Evolutionary conservation across 2,888 invertebrate genomes (phyloP).

Genomic region (Pecten maximus): DNA sequence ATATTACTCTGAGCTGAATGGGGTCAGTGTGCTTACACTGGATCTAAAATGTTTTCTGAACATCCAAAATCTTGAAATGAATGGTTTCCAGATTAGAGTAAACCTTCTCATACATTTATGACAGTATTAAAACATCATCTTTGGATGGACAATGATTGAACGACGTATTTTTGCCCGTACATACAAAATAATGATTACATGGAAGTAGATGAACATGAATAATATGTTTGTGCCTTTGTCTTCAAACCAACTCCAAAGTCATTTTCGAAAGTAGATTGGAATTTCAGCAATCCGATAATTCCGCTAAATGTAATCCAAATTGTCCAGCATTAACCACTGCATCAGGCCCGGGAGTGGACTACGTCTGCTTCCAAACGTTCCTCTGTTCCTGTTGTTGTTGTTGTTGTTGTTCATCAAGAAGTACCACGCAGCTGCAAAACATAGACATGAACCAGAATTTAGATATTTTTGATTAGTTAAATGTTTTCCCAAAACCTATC

Average conservation of each 20-base stretch:
- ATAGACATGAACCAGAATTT: not conserved
- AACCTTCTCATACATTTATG: too few species aligned
- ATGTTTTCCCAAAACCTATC: too few species aligned
- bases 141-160: not conserved
- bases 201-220: not conserved
- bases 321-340: not conserved
- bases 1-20: too few species aligned
- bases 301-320: not conserved
- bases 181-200: not conserved
- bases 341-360: not conserved
- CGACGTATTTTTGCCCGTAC: not conserved
- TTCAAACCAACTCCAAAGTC: not conserved
- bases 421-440: not conserved
- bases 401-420: not conserved
- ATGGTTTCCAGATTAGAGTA: too few species aligned
- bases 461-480: too few species aligned
- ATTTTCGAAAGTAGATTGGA: not conserved
- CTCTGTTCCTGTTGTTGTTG: not conserved
- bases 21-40: too few species aligned
- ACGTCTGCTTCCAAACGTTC: not conserved
- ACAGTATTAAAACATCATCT: not conserved
- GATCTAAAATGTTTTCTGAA: too few species aligned
- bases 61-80: too few species aligned
- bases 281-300: not conserved
- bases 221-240: not conserved